Percentiles rank a stretch among this genome's conserved stretches.
Evolutionary conservation across 2,113 vertebrate species (phyloP).

Genomic region (Gambusia affinis): DNA sequence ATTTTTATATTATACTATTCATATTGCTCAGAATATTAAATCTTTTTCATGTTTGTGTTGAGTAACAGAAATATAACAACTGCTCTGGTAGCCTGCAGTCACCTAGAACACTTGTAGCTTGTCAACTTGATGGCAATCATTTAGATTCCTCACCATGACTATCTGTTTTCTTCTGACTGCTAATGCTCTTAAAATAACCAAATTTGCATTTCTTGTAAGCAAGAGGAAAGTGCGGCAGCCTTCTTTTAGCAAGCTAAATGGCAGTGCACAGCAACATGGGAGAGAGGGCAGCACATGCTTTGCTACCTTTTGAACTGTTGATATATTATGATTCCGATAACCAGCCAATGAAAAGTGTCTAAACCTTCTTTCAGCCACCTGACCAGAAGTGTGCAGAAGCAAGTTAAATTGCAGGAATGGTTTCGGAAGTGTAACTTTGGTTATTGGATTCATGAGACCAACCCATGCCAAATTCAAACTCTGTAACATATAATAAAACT

Average conservation of each 20-base stretch:
- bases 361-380: no score
- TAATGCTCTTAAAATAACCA: not conserved
- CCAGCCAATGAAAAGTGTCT: no score
- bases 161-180: not conserved
- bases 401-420: not conserved
- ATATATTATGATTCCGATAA: no score
- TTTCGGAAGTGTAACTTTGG: not conserved
- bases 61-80: not conserved
- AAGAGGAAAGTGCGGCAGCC: not conserved
- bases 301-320: no score
- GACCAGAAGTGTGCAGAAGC: no score
- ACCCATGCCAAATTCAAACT: not conserved
- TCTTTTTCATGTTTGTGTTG: not conserved
- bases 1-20: not conserved
- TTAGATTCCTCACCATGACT: not conserved
- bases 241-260: not conserved
- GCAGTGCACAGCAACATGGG: not conserved
- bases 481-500: not conserved
- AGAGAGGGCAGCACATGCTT: not conserved
- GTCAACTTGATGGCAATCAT: not conserved
- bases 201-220: not conserved
- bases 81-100: not conserved
- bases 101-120: no score
- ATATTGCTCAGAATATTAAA: not conserved
- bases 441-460: not conserved